Conservation (phyloP, 2,888 invertebrate species). For the Bembecia ichneumoniformis region DNA sequence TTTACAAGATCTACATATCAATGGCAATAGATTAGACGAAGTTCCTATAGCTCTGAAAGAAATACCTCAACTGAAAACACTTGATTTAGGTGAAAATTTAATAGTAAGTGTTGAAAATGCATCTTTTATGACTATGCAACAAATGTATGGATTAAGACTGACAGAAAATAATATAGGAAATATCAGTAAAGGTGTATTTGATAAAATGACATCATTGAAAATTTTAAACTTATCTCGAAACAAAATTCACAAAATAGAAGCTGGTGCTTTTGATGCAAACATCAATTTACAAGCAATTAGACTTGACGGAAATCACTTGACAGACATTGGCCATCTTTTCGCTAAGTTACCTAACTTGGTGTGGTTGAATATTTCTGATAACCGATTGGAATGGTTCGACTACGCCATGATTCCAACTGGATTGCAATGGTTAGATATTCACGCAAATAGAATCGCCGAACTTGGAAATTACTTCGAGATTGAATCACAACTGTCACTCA, state of each 20-base stretch:
- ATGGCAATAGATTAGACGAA: conserved; percentile 82
- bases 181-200: conserved; percentile 84
- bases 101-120: conserved; percentile 83
- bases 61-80: conserved; percentile 81
- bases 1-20: conserved; percentile 85
- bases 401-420: conserved; percentile 88
- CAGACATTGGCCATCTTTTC: conserved; percentile 84
- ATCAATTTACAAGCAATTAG: conserved; percentile 84
- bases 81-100: conserved; percentile 89
- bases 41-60: conserved; percentile 82
- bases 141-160: conserved; percentile 84
- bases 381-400: conserved; percentile 86
- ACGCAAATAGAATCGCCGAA: conserved; percentile 85
- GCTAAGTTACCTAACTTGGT: conserved; percentile 85
- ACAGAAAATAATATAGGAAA: conserved; percentile 89
- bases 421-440: conserved; percentile 88
- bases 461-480: conserved; percentile 89
- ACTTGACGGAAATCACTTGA: conserved; percentile 85
- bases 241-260: conserved; percentile 83
- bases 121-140: conserved; percentile 84
- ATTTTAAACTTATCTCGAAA: conserved; percentile 88
- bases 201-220: conserved; percentile 82
- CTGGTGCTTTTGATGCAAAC: conserved; percentile 84
- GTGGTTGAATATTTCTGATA: conserved; percentile 90
- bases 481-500: conserved; percentile 82